Evolutionary conservation across 2,797 vertebrate species (phyloP).

Genomic region (Sebastes taczanowskii): DNA sequence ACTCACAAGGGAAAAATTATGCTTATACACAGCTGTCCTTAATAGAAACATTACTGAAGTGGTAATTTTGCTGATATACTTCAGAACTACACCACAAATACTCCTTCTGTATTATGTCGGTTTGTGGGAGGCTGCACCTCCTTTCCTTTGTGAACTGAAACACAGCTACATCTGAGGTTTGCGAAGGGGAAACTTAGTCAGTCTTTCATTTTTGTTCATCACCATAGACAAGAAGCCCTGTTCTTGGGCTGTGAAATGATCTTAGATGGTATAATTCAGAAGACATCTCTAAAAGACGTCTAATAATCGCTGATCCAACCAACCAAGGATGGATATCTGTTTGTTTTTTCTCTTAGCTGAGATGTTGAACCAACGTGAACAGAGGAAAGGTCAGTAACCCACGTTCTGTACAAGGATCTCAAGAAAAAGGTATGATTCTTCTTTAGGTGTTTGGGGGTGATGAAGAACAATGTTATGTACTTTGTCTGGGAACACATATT

Average conservation of each 20-base stretch:
- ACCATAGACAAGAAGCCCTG: accelerated
- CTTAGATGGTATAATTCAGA: neutral
- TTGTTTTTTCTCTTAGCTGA: neutral
- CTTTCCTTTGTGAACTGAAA: neutral
- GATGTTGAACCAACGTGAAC: neutral
- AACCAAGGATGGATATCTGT: neutral
- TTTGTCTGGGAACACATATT: neutral
- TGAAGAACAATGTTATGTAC: neutral
- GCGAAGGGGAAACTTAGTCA: neutral
- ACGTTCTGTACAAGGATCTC: neutral
- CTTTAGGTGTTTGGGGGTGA: neutral
- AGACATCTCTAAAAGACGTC: neutral
- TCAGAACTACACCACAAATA: too few relatives aligned
- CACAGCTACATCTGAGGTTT: neutral
- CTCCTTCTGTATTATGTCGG: too few relatives aligned
- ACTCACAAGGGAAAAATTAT: too few relatives aligned
- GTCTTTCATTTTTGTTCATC: neutral
- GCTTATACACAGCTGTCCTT: too few relatives aligned
- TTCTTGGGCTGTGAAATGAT: neutral
- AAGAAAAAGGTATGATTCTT: conserved; percentile 8
- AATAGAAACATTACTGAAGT: too few relatives aligned
- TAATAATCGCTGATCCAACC: neutral
- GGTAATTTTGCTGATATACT: too few relatives aligned
- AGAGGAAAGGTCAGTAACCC: neutral
- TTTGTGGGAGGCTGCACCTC: neutral